Evolutionary conservation across 2,797 vertebrate genomes (phyloP).

Genomic region (Thamnophis elegans): DNA sequence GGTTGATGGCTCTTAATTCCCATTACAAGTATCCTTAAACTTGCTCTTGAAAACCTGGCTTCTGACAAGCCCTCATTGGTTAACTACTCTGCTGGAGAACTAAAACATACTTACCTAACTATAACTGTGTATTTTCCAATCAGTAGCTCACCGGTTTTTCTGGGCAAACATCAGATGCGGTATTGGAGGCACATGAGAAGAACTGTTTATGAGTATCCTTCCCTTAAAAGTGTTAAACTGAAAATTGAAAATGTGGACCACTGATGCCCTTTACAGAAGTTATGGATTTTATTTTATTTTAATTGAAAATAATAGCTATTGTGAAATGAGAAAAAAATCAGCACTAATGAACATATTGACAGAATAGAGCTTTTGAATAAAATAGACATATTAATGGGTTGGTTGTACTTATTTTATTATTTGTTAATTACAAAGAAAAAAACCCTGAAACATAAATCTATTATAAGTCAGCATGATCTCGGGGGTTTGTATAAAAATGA

Average conservation of each 20-base stretch:
- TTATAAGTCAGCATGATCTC: not conserved
- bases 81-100: not conserved
- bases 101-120: not conserved
- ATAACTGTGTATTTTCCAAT: not conserved
- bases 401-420: not conserved
- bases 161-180: conserved; percentile 28
- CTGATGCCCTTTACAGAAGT: not conserved
- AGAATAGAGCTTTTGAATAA: not conserved
- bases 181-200: not conserved
- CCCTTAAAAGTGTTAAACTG: not conserved
- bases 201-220: not conserved
- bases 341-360: not conserved
- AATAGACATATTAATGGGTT: not conserved
- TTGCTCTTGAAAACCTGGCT: not conserved
- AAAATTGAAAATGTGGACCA: not conserved
- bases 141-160: not conserved
- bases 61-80: not conserved
- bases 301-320: not conserved
- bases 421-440: not conserved
- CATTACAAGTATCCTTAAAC: not conserved
- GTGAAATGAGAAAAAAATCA: not conserved
- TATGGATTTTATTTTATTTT: not conserved
- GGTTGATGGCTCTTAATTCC: not conserved
- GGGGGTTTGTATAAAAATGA: not conserved
- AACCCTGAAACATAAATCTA: not conserved